These are phyloP conservation scores for Tenthredo notha DNA, from an alignment of 2,888 invertebrate species.

Conservation along the genomic window DNA sequence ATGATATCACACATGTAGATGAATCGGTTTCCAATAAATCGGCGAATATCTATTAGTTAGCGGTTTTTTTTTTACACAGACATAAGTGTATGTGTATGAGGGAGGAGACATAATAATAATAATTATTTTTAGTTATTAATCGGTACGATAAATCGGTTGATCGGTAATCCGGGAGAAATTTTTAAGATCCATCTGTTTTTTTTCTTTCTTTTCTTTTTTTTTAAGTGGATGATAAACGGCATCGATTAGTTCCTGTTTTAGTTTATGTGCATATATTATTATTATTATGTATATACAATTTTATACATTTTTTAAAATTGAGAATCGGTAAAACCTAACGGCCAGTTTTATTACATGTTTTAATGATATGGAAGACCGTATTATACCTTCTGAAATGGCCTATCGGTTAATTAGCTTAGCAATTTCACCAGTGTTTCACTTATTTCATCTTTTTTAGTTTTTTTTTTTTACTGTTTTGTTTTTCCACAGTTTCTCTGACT, in stretches of 20 bases:
- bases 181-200: background rate
- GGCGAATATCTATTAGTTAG: background rate
- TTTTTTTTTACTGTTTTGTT: background rate
- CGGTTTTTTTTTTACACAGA: background rate
- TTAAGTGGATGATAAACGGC: background rate
- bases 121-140: background rate
- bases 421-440: conserved; percentile 59
- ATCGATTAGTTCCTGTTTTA: background rate
- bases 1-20: background rate
- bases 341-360: conserved; percentile 66
- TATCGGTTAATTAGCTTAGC: conserved; percentile 71
- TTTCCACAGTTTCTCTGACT: background rate
- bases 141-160: background rate
- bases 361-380: conserved; percentile 67
- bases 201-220: background rate
- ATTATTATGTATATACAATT: background rate
- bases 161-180: conserved; percentile 17
- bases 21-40: conserved; percentile 2
- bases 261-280: background rate
- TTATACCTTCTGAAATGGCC: conserved; percentile 57
- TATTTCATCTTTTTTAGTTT: background rate
- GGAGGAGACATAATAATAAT: background rate
- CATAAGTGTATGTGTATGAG: background rate
- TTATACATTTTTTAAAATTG: background rate
- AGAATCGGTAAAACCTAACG: conserved; percentile 66